These are phyloP conservation scores for Oryzias celebensis DNA, from an alignment of 2,113 vertebrate species.

Conservation along the genomic window DNA sequence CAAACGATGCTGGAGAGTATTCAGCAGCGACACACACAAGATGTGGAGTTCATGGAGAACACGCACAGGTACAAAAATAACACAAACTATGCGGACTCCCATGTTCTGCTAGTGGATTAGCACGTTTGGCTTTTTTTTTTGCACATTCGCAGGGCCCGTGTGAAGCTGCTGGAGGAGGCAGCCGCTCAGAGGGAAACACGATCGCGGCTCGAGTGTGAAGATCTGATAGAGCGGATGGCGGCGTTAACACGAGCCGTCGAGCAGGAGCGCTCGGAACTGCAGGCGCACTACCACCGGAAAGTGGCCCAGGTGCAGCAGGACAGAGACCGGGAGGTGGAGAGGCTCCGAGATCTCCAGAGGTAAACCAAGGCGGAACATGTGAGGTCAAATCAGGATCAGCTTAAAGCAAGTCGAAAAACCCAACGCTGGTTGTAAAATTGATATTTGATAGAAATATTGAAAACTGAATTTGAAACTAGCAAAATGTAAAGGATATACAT, in stretches of 20 bases:
- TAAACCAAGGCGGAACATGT: constrained; percentile 31
- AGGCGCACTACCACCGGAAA: constrained; percentile 81
- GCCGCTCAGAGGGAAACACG: constrained; percentile 72
- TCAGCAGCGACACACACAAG: constrained; percentile 80
- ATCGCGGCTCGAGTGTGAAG: constrained; percentile 76
- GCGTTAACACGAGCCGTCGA: constrained; percentile 57
- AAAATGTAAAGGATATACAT: too few species aligned
- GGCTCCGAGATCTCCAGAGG: constrained; percentile 86
- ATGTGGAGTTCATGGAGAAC: constrained; percentile 81
- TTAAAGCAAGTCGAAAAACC: too few species aligned
- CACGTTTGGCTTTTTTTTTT: not conserved
- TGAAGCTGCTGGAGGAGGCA: constrained; percentile 83
- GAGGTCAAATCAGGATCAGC: too few species aligned
- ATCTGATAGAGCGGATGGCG: constrained; percentile 73
- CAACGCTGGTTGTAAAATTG: too few species aligned
- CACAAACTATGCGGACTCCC: not conserved
- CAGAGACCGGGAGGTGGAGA: constrained; percentile 79
- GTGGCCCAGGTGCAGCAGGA: constrained; percentile 79
- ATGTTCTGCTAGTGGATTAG: too few species aligned
- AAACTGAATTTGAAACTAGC: too few species aligned
- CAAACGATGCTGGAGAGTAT: constrained; percentile 79
- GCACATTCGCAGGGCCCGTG: constrained; percentile 67
- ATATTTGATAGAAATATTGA: too few species aligned
- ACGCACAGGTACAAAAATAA: constrained; percentile 78
- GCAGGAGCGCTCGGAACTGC: constrained; percentile 76